A percentile compares a stretch with the other conserved stretches of the same genome.
phyloP scores from a whole-genome alignment of 2,888 invertebrate genomes.

The Caenorhabditis wallacei region DNA sequence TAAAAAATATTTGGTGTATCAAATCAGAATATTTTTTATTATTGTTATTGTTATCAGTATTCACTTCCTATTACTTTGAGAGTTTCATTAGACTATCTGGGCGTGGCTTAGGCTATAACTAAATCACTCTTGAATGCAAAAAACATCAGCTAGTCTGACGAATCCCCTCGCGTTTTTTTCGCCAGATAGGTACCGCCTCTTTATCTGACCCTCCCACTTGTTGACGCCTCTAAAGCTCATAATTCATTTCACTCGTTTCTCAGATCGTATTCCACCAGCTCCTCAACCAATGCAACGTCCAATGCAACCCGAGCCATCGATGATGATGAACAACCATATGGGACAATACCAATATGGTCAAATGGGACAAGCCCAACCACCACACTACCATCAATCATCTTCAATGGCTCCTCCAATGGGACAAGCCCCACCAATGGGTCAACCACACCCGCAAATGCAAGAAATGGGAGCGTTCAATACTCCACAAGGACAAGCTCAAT shows the following conservation, averaged over 20 bases:
- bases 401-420: conserved; percentile 7
- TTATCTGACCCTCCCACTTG: conserved; percentile 51
- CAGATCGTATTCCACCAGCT: conserved; percentile 49
- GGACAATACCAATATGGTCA: conserved; percentile 27
- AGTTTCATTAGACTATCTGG: conserved; percentile 10
- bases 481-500: conserved; percentile 40
- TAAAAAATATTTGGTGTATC: no score
- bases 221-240: conserved; percentile 31
- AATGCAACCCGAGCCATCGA: conserved; percentile 9
- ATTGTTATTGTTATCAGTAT: no score
- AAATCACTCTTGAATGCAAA: conserved; percentile 39
- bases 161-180: conserved; percentile 10
- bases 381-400: conserved; percentile 32
- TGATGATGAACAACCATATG: conserved; percentile 53
- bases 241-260: conserved; percentile 31
- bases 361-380: conserved; percentile 26
- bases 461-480: conserved; percentile 41
- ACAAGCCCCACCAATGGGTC: conserved; percentile 40
- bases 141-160: conserved; percentile 50
- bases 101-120: conserved; percentile 19
- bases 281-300: conserved; percentile 15
- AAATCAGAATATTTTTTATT: no score
- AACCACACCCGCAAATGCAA: conserved; percentile 32
- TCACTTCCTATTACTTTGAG: neutral
- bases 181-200: conserved; percentile 28